Conservation (phyloP, 2,797 vertebrate species). For the Pyrrhura leucotis region DNA sequence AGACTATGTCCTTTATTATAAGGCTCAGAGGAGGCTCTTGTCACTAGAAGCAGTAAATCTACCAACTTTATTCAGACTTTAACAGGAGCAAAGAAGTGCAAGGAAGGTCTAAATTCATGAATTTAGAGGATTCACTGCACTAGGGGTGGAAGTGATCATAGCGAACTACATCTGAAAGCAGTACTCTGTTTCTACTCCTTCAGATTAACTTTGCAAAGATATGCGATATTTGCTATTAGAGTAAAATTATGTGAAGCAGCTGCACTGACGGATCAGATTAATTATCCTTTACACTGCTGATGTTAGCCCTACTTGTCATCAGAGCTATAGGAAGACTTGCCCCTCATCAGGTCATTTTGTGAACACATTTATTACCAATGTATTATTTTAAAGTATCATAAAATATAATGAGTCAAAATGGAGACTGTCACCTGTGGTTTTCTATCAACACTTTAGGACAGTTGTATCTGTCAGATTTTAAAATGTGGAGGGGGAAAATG, state of each 20-base stretch:
- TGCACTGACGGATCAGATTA: constrained; percentile 67
- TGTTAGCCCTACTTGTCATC: constrained; percentile 53
- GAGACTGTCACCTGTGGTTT: neutral
- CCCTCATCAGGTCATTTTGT: neutral
- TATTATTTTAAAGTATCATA: constrained; percentile 2
- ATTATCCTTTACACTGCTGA: constrained; percentile 58
- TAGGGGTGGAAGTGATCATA: neutral
- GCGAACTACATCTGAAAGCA: neutral
- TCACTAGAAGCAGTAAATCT: neutral
- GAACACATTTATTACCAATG: neutral
- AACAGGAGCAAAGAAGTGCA: neutral
- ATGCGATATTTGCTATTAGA: constrained; percentile 31
- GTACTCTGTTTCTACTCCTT: constrained; percentile 9
- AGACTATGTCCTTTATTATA: neutral
- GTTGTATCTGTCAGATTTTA: neutral
- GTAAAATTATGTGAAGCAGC: constrained; percentile 68
- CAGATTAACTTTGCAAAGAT: constrained; percentile 34
- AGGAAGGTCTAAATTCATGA: neutral
- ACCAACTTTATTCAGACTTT: neutral
- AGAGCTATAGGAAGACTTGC: neutral
- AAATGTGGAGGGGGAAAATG: neutral
- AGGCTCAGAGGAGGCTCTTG: neutral
- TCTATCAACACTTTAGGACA: neutral
- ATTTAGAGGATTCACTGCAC: neutral
- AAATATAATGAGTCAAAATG: neutral